These are phyloP conservation scores for Acipenser transmontanus DNA, from an alignment of 2,797 vertebrate genomes.

Conservation along the genomic window DNA sequence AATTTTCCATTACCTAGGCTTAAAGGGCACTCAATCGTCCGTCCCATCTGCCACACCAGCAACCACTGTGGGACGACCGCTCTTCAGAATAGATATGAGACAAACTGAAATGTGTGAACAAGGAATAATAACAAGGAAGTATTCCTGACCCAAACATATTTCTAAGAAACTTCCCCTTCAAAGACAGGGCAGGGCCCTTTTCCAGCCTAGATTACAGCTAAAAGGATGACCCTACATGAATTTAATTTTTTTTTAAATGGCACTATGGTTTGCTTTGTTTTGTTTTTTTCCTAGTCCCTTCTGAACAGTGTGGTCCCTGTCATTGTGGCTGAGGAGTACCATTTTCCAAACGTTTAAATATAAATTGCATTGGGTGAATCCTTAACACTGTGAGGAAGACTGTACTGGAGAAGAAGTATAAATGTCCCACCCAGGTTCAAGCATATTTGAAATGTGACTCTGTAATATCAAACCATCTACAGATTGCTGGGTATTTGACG, in stretches of 20 bases:
- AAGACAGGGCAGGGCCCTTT: neutral
- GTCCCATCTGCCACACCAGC: no score
- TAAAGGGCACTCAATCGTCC: no score
- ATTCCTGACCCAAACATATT: no score
- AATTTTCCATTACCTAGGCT: no score
- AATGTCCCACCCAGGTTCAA: no score
- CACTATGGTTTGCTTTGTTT: constrained; percentile 16
- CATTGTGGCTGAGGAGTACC: constrained; percentile 52
- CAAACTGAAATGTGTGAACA: no score
- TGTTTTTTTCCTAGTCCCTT: constrained; percentile 10
- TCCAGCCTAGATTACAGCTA: constrained; percentile 9
- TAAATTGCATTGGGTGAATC: constrained; percentile 22
- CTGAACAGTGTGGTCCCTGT: constrained; percentile 44
- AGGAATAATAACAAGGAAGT: no score
- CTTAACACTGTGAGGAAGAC: neutral
- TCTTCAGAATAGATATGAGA: no score
- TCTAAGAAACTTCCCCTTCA: neutral
- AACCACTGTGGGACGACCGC: no score
- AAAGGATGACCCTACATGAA: constrained; percentile 39
- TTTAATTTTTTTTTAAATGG: constrained; percentile 36
- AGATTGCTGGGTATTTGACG: no score
- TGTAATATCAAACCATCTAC: no score
- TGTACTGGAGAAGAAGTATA: neutral
- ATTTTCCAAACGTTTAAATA: constrained; percentile 56
- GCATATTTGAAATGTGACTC: no score